These are phyloP conservation scores for Cecropterus lyciades DNA, from an alignment of 1,140 invertebrate species.

Conservation along the genomic window DNA sequence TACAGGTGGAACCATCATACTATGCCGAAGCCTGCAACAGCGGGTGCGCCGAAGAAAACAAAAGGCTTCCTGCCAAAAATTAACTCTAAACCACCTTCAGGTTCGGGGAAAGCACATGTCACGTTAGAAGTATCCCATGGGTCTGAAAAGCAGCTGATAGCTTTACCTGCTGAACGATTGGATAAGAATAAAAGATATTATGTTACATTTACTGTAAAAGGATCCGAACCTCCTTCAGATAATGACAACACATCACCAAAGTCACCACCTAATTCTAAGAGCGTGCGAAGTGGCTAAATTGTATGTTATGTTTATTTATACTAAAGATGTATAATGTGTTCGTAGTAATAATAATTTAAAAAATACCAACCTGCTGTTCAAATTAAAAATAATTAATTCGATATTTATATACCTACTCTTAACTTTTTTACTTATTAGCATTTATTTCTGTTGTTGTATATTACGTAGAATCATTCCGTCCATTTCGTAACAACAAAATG, in stretches of 20 bases:
- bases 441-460: too few relatives aligned
- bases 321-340: too few relatives aligned
- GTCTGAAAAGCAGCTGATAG: conserved; percentile 92
- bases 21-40: conserved; percentile 87
- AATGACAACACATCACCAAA: conserved; percentile 68
- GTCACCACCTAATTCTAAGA: conserved; percentile 42
- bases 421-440: too few relatives aligned
- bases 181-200: conserved; percentile 95
- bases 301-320: background rate
- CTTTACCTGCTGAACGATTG: conserved; percentile 92
- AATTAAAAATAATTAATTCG: too few relatives aligned
- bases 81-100: conserved; percentile 77
- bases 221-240: conserved; percentile 82
- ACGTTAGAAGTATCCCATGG: conserved; percentile 92
- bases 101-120: conserved; percentile 82
- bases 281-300: conserved; percentile 16
- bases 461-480: too few relatives aligned
- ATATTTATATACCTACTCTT: too few relatives aligned
- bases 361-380: too few relatives aligned
- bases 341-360: too few relatives aligned
- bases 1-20: conserved; percentile 89
- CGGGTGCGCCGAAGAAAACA: conserved; percentile 60
- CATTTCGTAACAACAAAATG: too few relatives aligned
- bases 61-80: conserved; percentile 86
- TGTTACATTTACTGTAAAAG: conserved; percentile 95